Percentiles rank a stretch among this genome's conserved stretches.
phyloP scores from a whole-genome alignment of 2,113 vertebrate species.

The Callorhinus ursinus region DNA sequence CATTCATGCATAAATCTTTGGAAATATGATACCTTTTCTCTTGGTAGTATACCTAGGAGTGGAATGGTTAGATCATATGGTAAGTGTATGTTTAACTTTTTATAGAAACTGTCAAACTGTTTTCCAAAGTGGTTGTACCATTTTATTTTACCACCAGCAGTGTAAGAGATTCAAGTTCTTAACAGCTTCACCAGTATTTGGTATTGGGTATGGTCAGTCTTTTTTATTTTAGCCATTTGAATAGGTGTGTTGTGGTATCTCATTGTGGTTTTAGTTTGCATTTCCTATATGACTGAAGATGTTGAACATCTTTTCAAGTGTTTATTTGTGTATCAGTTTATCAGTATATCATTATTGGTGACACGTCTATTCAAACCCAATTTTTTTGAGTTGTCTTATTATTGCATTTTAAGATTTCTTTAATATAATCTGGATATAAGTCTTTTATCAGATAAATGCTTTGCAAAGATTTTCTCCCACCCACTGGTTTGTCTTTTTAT shows the following conservation, averaged over 20 bases:
- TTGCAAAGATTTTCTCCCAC: background rate
- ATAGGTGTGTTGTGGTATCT: background rate
- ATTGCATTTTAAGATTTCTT: background rate
- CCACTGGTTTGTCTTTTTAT: background rate
- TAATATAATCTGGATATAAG: background rate
- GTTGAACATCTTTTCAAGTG: background rate
- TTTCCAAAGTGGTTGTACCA: background rate
- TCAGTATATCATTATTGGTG: background rate
- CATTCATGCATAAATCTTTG: background rate
- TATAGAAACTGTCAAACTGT: background rate
- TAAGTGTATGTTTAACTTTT: conserved; percentile 13
- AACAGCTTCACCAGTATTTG: background rate
- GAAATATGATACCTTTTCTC: background rate
- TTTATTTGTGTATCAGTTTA: background rate
- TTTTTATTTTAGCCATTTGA: conserved; percentile 16
- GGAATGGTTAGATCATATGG: background rate
- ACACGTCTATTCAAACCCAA: background rate
- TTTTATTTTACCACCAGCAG: background rate
- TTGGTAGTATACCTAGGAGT: background rate
- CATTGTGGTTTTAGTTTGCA: background rate
- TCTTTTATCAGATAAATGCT: background rate
- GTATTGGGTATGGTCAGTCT: background rate
- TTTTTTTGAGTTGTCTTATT: background rate
- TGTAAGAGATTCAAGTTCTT: background rate
- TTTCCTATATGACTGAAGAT: background rate